Evolutionary conservation across 2,888 invertebrate species (phyloP), one percentile per base, ranked within the genome.

Genomic region (Norana najaformis): DNA sequence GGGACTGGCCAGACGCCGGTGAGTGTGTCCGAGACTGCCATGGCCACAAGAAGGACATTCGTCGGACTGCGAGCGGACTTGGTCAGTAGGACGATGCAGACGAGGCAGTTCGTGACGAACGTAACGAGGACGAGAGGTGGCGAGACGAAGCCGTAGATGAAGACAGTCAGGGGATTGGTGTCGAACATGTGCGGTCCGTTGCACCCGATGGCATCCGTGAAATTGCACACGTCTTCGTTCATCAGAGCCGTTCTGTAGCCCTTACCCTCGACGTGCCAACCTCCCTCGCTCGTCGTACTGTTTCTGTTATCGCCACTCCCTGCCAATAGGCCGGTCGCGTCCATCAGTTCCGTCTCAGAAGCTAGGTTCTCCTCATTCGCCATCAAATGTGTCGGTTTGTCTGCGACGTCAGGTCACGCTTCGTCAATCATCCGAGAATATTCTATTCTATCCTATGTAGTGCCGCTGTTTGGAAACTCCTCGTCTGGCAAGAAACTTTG

Each of bases 11-110:
- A 93, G 3, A 95, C 91, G 0, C 95, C 97, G 0, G 98, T 98
- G 94, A 98, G 96, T 96, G 98, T 97, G 95, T 98, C 98, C 93
- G 98, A 97, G 14, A 98, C 96, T 0, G 98, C 98, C 98, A 98
- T 98, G n/a, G 97, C 97, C 96, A 98, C 97, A 5, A 98, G 96
- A 0, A 98, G 97, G 30, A 97, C 96, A 95, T 98, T 98, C 11
- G 98, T 98, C 0, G 98, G 98, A 0, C 97, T 97, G 39, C 97
- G 95, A 98, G 98, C 98, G 34, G 36, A 88, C 39, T 91, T 96
- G 92, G 97, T 97, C 91, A 97, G 97, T 53, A 98, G 96, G 0
- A 98, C 98, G 69, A 98, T 96, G 30, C 98, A 98, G 92, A 98
- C 97, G 18, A 98, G 95, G 0, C 98, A 97, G 95, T 98, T 98